These are phyloP conservation scores for Xenentodon cancila DNA, from an alignment of 2,797 vertebrate genomes.

Conservation along the genomic window DNA sequence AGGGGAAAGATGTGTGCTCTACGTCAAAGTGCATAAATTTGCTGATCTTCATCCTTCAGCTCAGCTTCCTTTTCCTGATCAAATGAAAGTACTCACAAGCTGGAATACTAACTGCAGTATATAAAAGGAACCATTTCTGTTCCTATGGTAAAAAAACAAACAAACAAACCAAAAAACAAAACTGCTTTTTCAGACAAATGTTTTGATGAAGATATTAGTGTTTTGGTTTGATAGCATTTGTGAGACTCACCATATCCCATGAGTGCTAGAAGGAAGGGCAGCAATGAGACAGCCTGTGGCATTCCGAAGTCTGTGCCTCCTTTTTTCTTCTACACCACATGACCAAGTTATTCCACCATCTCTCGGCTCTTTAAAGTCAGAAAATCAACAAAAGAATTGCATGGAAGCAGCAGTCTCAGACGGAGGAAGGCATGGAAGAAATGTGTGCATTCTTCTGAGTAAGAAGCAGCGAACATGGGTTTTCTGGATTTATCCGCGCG, in stretches of 20 bases:
- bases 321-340: constrained; percentile 85
- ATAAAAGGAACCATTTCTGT: too few species aligned
- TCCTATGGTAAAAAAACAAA: too few species aligned
- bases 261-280: constrained; percentile 88
- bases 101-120: too few species aligned
- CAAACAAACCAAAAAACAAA: background rate
- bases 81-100: too few species aligned
- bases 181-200: background rate
- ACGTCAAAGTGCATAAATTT: too few species aligned
- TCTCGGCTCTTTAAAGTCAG: constrained; percentile 41
- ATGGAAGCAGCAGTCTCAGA: constrained; percentile 3
- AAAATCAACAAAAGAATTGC: constrained; percentile 2
- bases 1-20: too few species aligned
- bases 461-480: constrained; percentile 26
- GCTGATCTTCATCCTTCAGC: too few species aligned
- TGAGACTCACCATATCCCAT: constrained; percentile 90
- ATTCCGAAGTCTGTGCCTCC: constrained; percentile 88
- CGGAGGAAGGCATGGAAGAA: constrained; percentile 2
- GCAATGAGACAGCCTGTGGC: constrained; percentile 88
- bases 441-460: constrained; percentile 16
- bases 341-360: constrained; percentile 77
- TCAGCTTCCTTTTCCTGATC: too few species aligned
- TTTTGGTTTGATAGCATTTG: background rate
- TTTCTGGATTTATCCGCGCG: constrained; percentile 52
- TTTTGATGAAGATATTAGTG: background rate